Base-by-base conservation (phyloP, 2,888 invertebrate species). In the Clistopyga incitator region DNA sequence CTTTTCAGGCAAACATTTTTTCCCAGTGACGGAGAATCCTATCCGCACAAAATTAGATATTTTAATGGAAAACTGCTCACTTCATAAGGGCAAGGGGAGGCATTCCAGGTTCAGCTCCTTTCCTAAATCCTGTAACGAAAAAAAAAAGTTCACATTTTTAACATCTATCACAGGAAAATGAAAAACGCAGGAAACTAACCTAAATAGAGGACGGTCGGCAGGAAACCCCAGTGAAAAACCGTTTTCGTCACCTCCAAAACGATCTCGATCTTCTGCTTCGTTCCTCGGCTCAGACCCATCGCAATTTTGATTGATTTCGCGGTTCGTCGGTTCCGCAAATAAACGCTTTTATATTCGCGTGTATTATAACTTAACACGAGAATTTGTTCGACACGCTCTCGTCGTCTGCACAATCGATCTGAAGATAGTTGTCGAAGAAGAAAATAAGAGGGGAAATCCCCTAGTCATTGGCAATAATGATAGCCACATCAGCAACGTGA, bases 91-190 rank as follows among this genome's bases (percentile, higher is more conserved):
- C 91, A 72, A 95, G 92, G 79, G 95, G 95, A n/a, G 96, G 96
- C 95, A 95, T 95, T 8, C 96, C 96, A 45, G 95, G 95, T 89
- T 96, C 96, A 25, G 96, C 94, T 34, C 96, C 96, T 91, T 95
- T 95, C 85, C 93, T 94, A 88, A 96, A 96, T 82, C 96, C 96
- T 96, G 34, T 20, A 72, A n/a, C n/a, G n/a, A n/a, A n/a, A n/a
- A n/a, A 75, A 74, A 38, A 42, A 67, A 34, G 71, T 29, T 38
- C 20, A 61, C 10, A 3, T 20, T 20, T 13, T 0, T 18, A 6
- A 2, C 54, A 13, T 13, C 18, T 45, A 20, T 45, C 52, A 23
- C 10, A 13, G 0, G 54, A 47, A 3, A 6, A 18, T n/a, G 18
- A 52, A 15, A 15, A 65, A 20, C 11, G 47, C 59, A 20, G 80